phyloP scores from a whole-genome alignment of 2,888 invertebrate species.

The Eristalinus aeneus region DNA sequence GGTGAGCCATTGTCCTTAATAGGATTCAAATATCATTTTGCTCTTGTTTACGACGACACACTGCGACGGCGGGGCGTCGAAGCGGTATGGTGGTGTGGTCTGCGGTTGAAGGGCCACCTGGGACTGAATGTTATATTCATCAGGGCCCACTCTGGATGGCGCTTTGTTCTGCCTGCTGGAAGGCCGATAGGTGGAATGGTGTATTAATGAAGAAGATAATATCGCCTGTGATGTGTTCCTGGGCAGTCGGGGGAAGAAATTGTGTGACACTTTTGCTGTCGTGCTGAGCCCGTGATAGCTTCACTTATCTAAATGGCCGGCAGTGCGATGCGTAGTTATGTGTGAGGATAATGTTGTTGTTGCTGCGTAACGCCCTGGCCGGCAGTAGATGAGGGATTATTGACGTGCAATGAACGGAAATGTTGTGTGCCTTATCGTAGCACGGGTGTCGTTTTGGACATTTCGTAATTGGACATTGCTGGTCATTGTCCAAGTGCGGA shows the following conservation, averaged over 20 bases:
- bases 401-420: background rate
- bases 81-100: slow-evolving; percentile 4
- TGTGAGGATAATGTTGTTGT: background rate
- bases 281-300: background rate
- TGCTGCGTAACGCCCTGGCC: background rate
- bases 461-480: background rate
- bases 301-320: background rate
- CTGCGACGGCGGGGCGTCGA: slow-evolving; percentile 16
- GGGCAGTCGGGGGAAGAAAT: background rate
- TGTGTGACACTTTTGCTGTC: background rate
- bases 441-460: background rate
- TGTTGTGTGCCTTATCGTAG: background rate
- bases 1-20: slow-evolving; percentile 12
- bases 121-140: slow-evolving; percentile 14
- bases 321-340: background rate
- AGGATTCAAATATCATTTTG: slow-evolving; percentile 51
- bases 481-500: background rate
- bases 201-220: slow-evolving; percentile 58
- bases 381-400: background rate
- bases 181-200: slow-evolving; percentile 53
- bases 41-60: slow-evolving; percentile 43
- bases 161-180: background rate
- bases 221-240: slow-evolving; percentile 26
- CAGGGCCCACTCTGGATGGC: background rate
- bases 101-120: slow-evolving; percentile 17